A percentile compares a stretch with the other conserved stretches of the same genome.
Evolutionary conservation across 1,140 invertebrate species (phyloP).

Genomic region (Dreissena rostriformis): DNA sequence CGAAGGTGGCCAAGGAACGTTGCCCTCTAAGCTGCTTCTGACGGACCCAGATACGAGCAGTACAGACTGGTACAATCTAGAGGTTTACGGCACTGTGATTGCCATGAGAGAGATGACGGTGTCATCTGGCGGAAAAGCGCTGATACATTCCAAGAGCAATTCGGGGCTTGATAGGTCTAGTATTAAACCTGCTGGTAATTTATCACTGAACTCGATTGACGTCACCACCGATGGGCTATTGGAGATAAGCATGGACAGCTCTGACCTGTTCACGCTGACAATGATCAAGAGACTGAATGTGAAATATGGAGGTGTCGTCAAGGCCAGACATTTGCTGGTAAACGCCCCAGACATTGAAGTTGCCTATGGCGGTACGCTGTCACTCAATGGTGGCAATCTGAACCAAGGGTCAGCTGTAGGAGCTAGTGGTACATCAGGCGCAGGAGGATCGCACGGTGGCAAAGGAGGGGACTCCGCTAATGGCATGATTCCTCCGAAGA

Average conservation of each 20-base stretch:
- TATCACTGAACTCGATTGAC: slow-evolving; percentile 63
- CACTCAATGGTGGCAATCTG: slow-evolving; percentile 56
- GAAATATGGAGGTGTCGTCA: slow-evolving; percentile 66
- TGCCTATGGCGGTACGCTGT: slow-evolving; percentile 62
- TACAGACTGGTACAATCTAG: slow-evolving; percentile 57
- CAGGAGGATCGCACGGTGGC: slow-evolving; percentile 68
- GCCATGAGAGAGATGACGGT: slow-evolving; percentile 67
- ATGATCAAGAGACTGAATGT: slow-evolving; percentile 62
- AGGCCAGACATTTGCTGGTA: slow-evolving; percentile 56
- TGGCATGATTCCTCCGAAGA: slow-evolving; percentile 2
- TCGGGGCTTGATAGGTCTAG: slow-evolving; percentile 55
- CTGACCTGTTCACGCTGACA: slow-evolving; percentile 54
- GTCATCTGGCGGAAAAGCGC: slow-evolving; percentile 58
- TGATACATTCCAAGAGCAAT: slow-evolving; percentile 57
- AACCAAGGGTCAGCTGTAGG: slow-evolving; percentile 46
- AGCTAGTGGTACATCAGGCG: slow-evolving; percentile 48
- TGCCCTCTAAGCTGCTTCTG: slow-evolving; percentile 67
- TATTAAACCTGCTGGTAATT: slow-evolving; percentile 54
- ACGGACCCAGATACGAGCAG: slow-evolving; percentile 56
- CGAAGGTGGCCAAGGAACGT: slow-evolving; percentile 44
- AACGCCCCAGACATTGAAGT: slow-evolving; percentile 56
- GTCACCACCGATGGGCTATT: slow-evolving; percentile 64
- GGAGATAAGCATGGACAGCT: slow-evolving; percentile 56
- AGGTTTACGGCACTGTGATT: slow-evolving; percentile 63
- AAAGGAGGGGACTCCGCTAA: slow-evolving; percentile 60